Evolutionary conservation across 2,888 invertebrate species (phyloP).

Genomic region (Gortyna flavago): DNA sequence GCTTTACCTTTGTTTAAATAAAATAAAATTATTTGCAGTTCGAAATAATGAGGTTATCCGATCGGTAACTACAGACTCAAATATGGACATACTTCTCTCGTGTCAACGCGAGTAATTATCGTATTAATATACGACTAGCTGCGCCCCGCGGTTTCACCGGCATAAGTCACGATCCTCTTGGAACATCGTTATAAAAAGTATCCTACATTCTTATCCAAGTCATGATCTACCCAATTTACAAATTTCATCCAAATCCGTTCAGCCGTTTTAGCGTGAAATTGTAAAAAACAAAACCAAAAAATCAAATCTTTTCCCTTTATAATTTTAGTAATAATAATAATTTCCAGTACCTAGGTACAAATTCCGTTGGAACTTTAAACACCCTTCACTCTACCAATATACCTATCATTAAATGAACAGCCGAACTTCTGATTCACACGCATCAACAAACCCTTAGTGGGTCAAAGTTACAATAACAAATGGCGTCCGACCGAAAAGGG

Average conservation of each 20-base stretch:
- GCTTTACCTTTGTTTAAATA: neutral
- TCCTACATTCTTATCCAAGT: neutral
- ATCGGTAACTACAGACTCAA: neutral
- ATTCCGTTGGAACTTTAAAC: neutral
- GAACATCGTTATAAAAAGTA: neutral
- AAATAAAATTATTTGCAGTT: too few species aligned
- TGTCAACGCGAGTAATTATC: neutral
- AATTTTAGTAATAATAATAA: too few species aligned
- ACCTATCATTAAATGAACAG: conserved; percentile 23
- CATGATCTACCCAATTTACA: neutral
- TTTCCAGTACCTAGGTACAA: neutral
- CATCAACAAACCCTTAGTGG: conserved; percentile 2
- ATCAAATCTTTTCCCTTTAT: neutral
- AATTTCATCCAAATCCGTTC: neutral
- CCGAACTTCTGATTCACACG: conserved; percentile 6
- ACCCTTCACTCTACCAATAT: neutral
- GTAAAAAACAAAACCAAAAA: neutral
- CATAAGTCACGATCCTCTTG: neutral
- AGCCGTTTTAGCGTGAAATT: neutral
- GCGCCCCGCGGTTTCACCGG: neutral
- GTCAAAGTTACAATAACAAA: conserved; percentile 37
- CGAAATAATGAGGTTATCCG: neutral
- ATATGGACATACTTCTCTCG: neutral
- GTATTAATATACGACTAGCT: neutral
- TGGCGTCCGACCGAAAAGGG: conserved; percentile 4